Base-by-base conservation (phyloP, 92 coral and sea anemone species). In the Plumapathes pennacea region DNA sequence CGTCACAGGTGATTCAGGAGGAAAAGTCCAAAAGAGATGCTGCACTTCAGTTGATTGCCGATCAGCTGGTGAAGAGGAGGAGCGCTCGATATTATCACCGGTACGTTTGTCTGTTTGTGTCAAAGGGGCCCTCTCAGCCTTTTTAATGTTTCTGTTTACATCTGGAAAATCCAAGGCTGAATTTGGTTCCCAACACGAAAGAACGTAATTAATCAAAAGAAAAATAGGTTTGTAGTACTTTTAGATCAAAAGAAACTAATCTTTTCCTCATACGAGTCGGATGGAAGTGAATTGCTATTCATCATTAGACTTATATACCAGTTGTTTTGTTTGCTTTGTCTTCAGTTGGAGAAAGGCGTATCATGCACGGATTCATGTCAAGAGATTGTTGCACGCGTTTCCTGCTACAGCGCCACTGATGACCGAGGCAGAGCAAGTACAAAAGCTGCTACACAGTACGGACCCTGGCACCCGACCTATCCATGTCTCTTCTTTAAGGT, bases 351-450 rank as follows among this genome's bases (percentile, higher is more conserved):
- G 32, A 8, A 81, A 76, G 57, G 70, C 77, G 10, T 92, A 63
- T 48, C 88, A 42, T 20, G 30, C 79, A 5, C 82, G 60, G 21
- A 69, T 84, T 15, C 89, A 79, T 39, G 54, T 92, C 52, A 88
- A 72, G 60, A 76, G 57, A 17, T 85, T 92, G n/a, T 74, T 92
- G 5, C 46, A 59, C 41, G 52, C 77, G n/a, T 76, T 92, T 42
- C 98, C 98, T 0, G 82, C 94, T 14, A 79, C 62, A 69, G 67
- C 96, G 28, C 96, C 98, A 28, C 57, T 92, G 75, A 54, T 76
- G 36, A 84, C 71, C 23, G 42, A 68, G 1, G 74, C 70, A 32
- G 86, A 84, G 47, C 98, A 88, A 43, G 46, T 92, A 27, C 31
- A 40, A n/a, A n/a, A n/a, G n/a, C n/a, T n/a, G n/a, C n/a, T n/a